Evolutionary conservation across 2,113 vertebrate species (phyloP), one percentile per base, ranked within the genome.

Genomic region (Lonchura striata): DNA sequence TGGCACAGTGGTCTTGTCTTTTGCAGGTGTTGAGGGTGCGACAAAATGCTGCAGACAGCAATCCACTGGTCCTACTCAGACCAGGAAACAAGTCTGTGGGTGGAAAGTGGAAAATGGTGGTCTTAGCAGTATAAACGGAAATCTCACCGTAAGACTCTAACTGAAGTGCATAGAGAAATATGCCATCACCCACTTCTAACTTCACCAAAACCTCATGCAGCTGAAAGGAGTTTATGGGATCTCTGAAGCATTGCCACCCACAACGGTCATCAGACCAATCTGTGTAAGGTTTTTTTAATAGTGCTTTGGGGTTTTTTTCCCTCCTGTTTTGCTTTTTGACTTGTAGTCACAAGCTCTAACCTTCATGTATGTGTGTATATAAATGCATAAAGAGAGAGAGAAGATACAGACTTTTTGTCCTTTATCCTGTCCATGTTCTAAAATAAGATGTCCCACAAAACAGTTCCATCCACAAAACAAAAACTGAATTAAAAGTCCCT

Each of bases 231-330:
- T 94, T 91, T 90, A 94, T 63, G 90, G 87, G 83, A 64, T 95
- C 96, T 95, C 82, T 89, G 95, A 98, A 96, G 93, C 97, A 91
- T 95, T 94, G 87, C 97, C 92, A 86, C 88, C 92, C 94, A 97
- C 97, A 94, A 64, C 75, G 86, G 82, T 80, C 77, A 70, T 93
- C 83, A 74, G 80, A 82, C 22, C 69, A 82, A 20, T 37, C 15
- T 70, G 49, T 59, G 65, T 47, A 30, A 3, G 0, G 2, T 5
- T 42, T 75, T 77, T 81, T 64, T 65, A 95, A 52, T 47, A 86
- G 56, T 59, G 37, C n/a, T 60, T 57, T 46, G n/a, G 35, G 20
- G 1, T 0, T 44, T 92, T 92, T 88, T 76, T 31, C 46, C 70
- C 57, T 76, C 64, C 30, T 41, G 77, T 93, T 88, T 56, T 90